Evolutionary conservation across 2,113 vertebrate species (phyloP).

Genomic region (Clarias macrocephalus): DNA sequence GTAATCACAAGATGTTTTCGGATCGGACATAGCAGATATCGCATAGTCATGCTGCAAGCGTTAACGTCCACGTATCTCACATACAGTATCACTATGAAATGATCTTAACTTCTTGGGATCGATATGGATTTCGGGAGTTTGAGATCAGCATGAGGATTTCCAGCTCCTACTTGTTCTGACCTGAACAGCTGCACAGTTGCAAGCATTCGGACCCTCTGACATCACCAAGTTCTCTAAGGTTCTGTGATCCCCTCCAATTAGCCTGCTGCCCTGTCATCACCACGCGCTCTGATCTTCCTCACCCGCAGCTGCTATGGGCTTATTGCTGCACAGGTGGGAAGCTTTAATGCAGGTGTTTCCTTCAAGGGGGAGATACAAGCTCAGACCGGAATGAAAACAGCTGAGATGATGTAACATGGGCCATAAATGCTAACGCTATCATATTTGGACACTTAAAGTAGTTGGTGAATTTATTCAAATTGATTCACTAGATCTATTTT

Average conservation of each 20-base stretch:
- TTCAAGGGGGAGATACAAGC: not conserved
- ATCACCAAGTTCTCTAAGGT: constrained; percentile 49
- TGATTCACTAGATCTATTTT: not conserved
- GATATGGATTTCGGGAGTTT: not conserved
- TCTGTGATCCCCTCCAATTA: constrained; percentile 66
- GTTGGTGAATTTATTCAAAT: not conserved
- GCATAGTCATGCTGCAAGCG: not conserved
- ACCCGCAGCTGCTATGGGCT: constrained; percentile 31
- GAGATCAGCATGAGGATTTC: not conserved
- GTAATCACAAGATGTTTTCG: not conserved
- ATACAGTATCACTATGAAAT: not conserved
- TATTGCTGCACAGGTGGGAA: constrained; percentile 28
- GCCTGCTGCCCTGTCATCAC: constrained; percentile 69
- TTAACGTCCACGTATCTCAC: not conserved
- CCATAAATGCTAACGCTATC: constrained; percentile 3
- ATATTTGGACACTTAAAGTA: not conserved
- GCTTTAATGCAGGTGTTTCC: constrained; percentile 37
- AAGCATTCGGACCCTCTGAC: constrained; percentile 56
- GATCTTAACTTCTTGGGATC: not conserved
- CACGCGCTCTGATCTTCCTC: constrained; percentile 56
- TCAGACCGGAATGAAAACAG: not conserved
- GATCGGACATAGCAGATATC: not conserved
- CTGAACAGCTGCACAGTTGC: constrained; percentile 62
- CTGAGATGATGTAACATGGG: constrained; percentile 23
- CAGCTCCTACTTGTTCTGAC: constrained; percentile 43